A percentile compares a stretch with the other conserved stretches of the same genome.
Conservation (phyloP, 2,113 vertebrate genomes). For the Phaetusa simplex region DNA sequence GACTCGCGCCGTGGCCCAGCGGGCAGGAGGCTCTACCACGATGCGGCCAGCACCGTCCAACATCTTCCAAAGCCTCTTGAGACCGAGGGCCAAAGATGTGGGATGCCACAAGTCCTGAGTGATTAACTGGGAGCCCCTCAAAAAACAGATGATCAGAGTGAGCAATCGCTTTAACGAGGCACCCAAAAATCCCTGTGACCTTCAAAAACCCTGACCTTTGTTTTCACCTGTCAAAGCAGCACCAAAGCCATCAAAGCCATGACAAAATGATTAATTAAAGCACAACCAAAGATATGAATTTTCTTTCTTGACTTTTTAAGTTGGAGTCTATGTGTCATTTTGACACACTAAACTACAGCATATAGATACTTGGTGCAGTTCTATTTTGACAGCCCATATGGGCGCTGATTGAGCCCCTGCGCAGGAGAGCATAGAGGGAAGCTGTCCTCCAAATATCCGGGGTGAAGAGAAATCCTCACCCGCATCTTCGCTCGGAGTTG, state of each 20-base stretch:
- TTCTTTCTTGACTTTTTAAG: not conserved
- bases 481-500: not conserved
- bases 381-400: not conserved
- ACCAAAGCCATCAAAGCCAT: not conserved
- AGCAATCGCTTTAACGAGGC: not conserved
- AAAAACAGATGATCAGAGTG: not conserved
- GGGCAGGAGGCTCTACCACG: not conserved
- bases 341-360: not conserved
- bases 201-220: not conserved
- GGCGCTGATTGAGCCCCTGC: not conserved
- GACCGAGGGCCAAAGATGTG: not conserved
- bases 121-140: not conserved
- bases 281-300: not conserved
- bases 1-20: accelerated
- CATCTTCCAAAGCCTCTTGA: not conserved
- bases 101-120: not conserved
- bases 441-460: not conserved
- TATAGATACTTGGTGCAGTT: not conserved
- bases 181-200: not conserved
- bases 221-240: not conserved
- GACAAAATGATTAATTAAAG: not conserved
- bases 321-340: not conserved
- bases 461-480: not conserved
- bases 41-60: not conserved
- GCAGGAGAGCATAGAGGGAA: not conserved